Percentiles rank a stretch among this genome's conserved stretches.
Conservation (phyloP, 2,888 invertebrate species). For the Isotomurus palustris region DNA sequence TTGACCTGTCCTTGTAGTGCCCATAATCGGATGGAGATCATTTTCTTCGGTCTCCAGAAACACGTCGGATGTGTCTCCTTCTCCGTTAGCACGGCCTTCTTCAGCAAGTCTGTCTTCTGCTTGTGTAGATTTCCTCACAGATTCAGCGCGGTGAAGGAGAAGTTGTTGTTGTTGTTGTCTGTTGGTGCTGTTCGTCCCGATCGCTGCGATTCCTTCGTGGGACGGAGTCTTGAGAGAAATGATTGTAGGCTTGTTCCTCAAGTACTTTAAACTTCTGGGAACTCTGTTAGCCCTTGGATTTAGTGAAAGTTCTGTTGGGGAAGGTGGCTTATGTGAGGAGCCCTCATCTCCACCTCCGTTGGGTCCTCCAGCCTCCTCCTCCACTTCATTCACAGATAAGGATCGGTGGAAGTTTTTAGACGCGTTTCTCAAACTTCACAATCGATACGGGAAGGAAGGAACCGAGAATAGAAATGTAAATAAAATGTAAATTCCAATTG, state of each 20-base stretch:
- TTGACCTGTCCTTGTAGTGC: constrained; percentile 29
- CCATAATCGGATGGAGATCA: constrained; percentile 34
- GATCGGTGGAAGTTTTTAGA: constrained; percentile 27
- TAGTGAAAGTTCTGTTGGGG: background rate
- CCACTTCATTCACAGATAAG: constrained; percentile 34
- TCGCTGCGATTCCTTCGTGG: constrained; percentile 58
- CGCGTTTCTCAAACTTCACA: constrained; percentile 15
- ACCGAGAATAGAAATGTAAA: no score
- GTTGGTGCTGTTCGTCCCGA: background rate
- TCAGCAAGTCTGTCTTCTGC: constrained; percentile 23
- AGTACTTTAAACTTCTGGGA: constrained; percentile 77
- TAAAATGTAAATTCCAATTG: no score
- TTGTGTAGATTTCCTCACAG: background rate
- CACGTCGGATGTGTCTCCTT: constrained; percentile 2
- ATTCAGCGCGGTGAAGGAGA: background rate
- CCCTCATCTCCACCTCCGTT: background rate
- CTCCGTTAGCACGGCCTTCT: constrained; percentile 22
- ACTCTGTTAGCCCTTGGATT: constrained; percentile 22
- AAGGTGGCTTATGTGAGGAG: background rate
- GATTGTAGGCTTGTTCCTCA: constrained; percentile 82
- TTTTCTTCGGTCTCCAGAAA: constrained; percentile 23
- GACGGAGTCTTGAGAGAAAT: constrained; percentile 82
- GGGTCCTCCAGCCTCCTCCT: constrained; percentile 14
- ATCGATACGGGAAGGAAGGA: no score
- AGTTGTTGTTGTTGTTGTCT: background rate